Evolutionary conservation across 1,140 invertebrate genomes (phyloP).

Genomic region (Neodiprion lecontei): DNA sequence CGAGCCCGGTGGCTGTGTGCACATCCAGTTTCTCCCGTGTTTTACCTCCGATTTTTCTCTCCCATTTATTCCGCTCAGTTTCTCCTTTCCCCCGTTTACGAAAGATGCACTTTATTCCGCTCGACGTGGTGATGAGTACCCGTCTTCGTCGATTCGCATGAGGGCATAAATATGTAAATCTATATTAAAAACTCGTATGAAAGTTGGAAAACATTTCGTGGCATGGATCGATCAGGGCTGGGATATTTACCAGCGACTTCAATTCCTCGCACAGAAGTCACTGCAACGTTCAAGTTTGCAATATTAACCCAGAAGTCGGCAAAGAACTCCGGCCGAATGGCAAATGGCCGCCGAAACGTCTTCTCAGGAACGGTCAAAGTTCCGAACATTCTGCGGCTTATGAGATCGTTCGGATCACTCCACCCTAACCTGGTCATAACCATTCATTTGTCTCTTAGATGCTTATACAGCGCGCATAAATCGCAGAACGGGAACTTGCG

Average conservation of each 20-base stretch:
- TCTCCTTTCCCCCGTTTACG: too few species aligned
- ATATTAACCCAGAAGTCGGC: neutral
- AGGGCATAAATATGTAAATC: too few species aligned
- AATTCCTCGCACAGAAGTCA: neutral
- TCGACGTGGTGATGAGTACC: too few species aligned
- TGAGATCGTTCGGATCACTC: neutral
- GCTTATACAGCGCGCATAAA: neutral
- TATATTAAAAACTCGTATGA: too few species aligned
- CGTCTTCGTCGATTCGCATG: too few species aligned
- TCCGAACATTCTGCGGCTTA: constrained; percentile 7
- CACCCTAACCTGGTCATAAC: neutral
- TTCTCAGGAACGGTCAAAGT: neutral
- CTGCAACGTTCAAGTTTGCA: neutral
- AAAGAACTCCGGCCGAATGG: neutral
- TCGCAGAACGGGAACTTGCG: neutral
- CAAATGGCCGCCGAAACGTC: neutral
- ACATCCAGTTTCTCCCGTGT: neutral
- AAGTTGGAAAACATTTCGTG: too few species aligned
- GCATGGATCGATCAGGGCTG: too few species aligned
- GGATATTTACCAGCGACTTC: too few species aligned
- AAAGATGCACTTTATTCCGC: too few species aligned
- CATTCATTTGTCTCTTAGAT: neutral
- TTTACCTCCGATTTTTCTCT: too few species aligned
- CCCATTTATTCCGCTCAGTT: too few species aligned
- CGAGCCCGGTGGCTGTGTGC: neutral